Base-by-base conservation (phyloP, 2,113 vertebrate genomes). In the Brachyhypopomus occidentalis region DNA sequence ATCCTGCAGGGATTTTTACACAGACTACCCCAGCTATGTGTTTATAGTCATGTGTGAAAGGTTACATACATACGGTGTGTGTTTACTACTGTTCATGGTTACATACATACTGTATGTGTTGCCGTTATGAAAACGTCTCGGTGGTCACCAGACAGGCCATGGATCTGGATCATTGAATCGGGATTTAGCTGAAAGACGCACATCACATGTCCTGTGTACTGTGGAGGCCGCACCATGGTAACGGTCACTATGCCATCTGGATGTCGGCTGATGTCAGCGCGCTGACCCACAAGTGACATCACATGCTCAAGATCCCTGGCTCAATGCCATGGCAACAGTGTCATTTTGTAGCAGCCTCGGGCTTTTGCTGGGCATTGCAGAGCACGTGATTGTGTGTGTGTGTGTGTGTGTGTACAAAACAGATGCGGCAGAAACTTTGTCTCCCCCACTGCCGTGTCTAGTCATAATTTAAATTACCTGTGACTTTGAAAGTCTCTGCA, bases 271-370 rank as follows among this genome's bases (percentile, higher is more conserved):
- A 63, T n/a, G 34, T 83, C 72, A 81, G 72, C 77, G 79, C 70
- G 2, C 22, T 89, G 89, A 91, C 91, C 90, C 78, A 12, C 78
- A 77, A 88, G 83, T 87, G 88, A 90, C 87, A 74, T 72, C 20
- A 22, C 41, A 77, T 45, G 4, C 41, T 52, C 34, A 83, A 52
- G 74, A 59, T 75, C 81, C 82, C 36, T 48, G 59, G 36, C 84
- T 75, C 12, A 78, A 86, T 86, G 82, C 76, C 64, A 23, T 83
- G 77, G 80, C 36, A 75, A 79, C 90, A 88, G 88, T 85, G 88
- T 89, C 88, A 89, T 48, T 25, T 25, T 41, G 58, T 83, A 16
- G 27, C 30, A 36, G 64, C 36, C 19, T 3, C 20, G 30, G 66
- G 22, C 14, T 60, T 22, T 52, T 52, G 22, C 58, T 70, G 78